phyloP scores from a whole-genome alignment of 2,113 vertebrate genomes.

The Tylochromis polylepis region DNA sequence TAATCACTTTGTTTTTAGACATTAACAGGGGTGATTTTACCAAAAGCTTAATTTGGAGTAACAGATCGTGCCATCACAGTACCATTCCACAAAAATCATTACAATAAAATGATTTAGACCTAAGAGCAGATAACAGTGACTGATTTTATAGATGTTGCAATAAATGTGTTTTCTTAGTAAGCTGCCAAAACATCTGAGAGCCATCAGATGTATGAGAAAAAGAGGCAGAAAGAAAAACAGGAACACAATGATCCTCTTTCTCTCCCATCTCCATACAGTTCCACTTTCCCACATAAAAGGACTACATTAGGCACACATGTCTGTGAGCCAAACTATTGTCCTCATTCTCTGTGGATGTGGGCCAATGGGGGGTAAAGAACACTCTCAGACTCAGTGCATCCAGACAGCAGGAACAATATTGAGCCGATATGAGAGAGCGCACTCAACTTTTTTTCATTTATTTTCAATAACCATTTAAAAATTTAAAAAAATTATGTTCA shows the following conservation, averaged over 20 bases:
- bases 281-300: conserved; percentile 63
- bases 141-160: neutral
- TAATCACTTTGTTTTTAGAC: neutral
- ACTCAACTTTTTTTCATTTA: conserved; percentile 6
- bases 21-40: neutral
- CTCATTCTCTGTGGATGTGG: conserved; percentile 67
- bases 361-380: conserved; percentile 57
- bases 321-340: conserved; percentile 62
- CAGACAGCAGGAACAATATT: conserved; percentile 42
- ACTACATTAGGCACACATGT: conserved; percentile 66
- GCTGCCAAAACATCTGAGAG: neutral
- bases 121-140: neutral
- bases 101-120: neutral
- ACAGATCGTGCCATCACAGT: neutral
- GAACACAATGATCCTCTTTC: conserved; percentile 36
- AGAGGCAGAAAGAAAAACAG: conserved; percentile 1
- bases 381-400: conserved; percentile 22
- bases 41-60: neutral
- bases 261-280: conserved; percentile 32
- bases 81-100: neutral
- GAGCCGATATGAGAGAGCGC: conserved; percentile 12
- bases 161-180: neutral
- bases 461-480: neutral
- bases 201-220: neutral
- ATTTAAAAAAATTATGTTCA: neutral